A percentile compares a stretch with the other conserved stretches of the same genome.
Evolutionary conservation across 2,113 vertebrate species (phyloP).

Genomic region (Odontesthes bonariensis): DNA sequence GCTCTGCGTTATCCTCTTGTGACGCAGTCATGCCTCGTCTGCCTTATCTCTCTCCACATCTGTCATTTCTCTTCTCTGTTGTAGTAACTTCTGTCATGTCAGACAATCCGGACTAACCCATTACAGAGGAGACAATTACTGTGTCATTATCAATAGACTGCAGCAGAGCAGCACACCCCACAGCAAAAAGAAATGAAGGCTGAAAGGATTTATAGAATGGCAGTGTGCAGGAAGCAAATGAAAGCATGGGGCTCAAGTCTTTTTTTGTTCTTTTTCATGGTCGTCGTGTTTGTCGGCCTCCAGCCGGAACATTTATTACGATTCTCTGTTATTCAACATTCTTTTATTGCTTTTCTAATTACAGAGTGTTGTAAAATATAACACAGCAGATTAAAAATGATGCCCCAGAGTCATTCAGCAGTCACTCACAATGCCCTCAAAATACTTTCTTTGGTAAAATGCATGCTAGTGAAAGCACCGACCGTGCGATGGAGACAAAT

Average conservation of each 20-base stretch:
- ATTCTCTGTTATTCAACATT: not conserved
- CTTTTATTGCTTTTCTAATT: not conserved
- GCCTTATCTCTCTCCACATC: constrained; percentile 13
- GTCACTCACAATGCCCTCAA: not conserved
- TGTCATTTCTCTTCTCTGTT: constrained; percentile 29
- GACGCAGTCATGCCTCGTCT: not conserved
- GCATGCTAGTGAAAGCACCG: not conserved
- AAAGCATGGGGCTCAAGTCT: not conserved
- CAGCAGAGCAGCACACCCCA: constrained; percentile 26
- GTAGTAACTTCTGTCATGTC: constrained; percentile 31
- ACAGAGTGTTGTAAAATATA: not conserved
- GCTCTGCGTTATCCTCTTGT: not conserved
- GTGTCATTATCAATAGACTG: constrained; percentile 44
- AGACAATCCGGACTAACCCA: constrained; percentile 33
- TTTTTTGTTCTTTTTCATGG: not conserved
- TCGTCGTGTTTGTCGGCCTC: not conserved
- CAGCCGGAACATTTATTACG: not conserved
- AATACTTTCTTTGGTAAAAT: not conserved
- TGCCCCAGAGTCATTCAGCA: not conserved
- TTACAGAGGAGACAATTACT: constrained; percentile 43
- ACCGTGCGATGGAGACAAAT: not conserved
- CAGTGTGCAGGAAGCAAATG: constrained; percentile 1
- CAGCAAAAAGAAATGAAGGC: constrained; percentile 34
- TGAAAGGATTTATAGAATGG: constrained; percentile 19
- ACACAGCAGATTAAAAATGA: not conserved